A percentile compares a stretch with the other conserved stretches of the same genome.
Evolutionary conservation across 2,888 invertebrate genomes (phyloP).

Genomic region (Latrodectus hesperus): DNA sequence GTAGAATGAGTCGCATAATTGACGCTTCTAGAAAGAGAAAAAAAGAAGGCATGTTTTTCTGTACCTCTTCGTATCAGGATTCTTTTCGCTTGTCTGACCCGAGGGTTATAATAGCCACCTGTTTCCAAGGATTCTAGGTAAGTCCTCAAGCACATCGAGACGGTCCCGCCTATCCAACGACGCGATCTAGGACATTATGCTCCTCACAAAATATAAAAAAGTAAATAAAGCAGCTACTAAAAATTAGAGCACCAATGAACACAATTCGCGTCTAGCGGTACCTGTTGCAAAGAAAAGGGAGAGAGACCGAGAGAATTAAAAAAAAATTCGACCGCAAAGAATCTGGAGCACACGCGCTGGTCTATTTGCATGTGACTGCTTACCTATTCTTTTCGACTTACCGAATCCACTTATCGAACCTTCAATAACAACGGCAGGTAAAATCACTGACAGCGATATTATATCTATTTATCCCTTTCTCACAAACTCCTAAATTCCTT

Average conservation of each 20-base stretch:
- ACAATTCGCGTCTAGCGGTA: conserved; percentile 56
- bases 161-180: conserved; percentile 52
- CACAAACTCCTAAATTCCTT: conserved; percentile 29
- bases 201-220: conserved; percentile 42
- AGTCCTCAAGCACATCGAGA: conserved; percentile 42
- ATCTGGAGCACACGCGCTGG: conserved; percentile 61
- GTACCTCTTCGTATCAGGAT: conserved; percentile 47
- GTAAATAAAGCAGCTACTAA: conserved; percentile 34
- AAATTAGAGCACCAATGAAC: conserved; percentile 62
- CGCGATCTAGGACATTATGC: conserved; percentile 56
- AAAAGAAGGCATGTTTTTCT: conserved; percentile 35
- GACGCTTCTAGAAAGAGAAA: not conserved
- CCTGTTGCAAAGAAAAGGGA: conserved; percentile 34
- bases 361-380: conserved; percentile 31
- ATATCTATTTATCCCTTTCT: not conserved
- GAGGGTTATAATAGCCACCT: conserved; percentile 43
- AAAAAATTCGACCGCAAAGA: conserved; percentile 1
- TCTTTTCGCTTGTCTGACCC: conserved; percentile 36
- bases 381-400: conserved; percentile 36
- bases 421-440: conserved; percentile 6
- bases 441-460: not conserved
- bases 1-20: conserved; percentile 36
- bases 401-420: conserved; percentile 37
- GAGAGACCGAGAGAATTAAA: conserved; percentile 7
- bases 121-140: conserved; percentile 33